These are phyloP conservation scores for Hydrochoerus hydrochaeris DNA, from an alignment of 2,113 vertebrate species.

Conservation along the genomic window DNA sequence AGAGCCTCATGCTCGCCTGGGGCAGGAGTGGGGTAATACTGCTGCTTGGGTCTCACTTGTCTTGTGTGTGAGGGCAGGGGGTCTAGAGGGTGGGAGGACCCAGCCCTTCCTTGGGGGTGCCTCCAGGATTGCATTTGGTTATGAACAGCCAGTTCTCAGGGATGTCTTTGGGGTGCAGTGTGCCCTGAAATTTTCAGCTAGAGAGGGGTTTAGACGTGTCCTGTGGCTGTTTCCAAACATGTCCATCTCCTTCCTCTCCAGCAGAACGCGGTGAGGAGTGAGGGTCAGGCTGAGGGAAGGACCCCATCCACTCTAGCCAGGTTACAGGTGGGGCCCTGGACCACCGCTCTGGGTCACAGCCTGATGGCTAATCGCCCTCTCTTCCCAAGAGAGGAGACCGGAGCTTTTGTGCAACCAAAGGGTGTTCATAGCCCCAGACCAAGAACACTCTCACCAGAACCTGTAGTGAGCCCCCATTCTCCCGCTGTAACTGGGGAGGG, in stretches of 20 bases:
- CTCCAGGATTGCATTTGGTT: not conserved
- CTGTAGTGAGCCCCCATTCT: too few relatives aligned
- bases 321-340: not conserved
- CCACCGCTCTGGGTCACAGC: not conserved
- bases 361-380: not conserved
- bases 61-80: not conserved
- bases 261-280: too few relatives aligned
- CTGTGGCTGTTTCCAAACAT: accelerated
- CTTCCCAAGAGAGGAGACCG: not conserved
- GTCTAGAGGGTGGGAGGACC: not conserved
- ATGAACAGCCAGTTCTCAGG: not conserved
- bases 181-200: not conserved
- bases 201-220: not conserved
- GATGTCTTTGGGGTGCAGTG: not conserved
- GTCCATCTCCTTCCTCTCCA: accelerated
- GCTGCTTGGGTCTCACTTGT: not conserved
- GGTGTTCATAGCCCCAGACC: not conserved
- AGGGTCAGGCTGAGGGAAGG: not conserved
- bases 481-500: not conserved
- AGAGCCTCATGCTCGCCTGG: accelerated
- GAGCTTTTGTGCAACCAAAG: not conserved
- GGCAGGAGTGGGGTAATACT: not conserved
- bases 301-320: too few relatives aligned
- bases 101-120: not conserved
- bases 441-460: not conserved